Evolutionary conservation across 2,113 vertebrate genomes (phyloP), one percentile per base, ranked within the genome.

Genomic region (Podarcis muralis): DNA sequence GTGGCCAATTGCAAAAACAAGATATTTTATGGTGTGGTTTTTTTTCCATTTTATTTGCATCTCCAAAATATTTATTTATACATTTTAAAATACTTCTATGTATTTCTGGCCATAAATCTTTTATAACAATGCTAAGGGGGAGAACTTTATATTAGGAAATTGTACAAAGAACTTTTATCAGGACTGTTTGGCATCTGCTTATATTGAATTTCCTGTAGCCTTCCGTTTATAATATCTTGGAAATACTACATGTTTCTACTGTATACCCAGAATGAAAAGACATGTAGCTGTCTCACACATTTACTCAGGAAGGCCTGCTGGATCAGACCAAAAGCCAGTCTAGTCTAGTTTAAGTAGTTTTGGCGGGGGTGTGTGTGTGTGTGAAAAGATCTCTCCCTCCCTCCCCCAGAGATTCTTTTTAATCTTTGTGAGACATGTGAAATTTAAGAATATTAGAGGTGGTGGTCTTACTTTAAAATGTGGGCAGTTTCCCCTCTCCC

Each of bases 1-100:
- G 98, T 96, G 81, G 27, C 59, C 77, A 87, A 75, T 93, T 2
- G 22, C 65, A 32, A 87, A 62, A 20, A 40, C 6, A 68, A 32
- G 8, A n/a, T 76, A 62, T 3, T 20, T n/a, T 4, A 90, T 74
- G 80, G 40, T n/a, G n/a, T n/a, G 48, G 9, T 48, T 59, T 88
- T 1, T 59, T 40, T n/a, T n/a, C n/a, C 0, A 68, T 43, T 25
- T 74, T 72, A 48, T 71, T 88, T 78, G 22, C 12, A 0, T 32
- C 16, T 86, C 35, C 72, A n/a, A 78, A 35, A 3, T 68, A 65
- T 32, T 16, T 27, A 72, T 72, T 2, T 53, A n/a, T 85, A 81
- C 66, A 40, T 37, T 75, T 43, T 84, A 2, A 53, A 87, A 12
- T 0, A 4, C 1, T 66, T 1, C 87, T 94, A 22, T 83, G 30